These are phyloP conservation scores for Heterodera filipjevi DNA, from an alignment of 2,888 invertebrate species.

Conservation along the genomic window DNA sequence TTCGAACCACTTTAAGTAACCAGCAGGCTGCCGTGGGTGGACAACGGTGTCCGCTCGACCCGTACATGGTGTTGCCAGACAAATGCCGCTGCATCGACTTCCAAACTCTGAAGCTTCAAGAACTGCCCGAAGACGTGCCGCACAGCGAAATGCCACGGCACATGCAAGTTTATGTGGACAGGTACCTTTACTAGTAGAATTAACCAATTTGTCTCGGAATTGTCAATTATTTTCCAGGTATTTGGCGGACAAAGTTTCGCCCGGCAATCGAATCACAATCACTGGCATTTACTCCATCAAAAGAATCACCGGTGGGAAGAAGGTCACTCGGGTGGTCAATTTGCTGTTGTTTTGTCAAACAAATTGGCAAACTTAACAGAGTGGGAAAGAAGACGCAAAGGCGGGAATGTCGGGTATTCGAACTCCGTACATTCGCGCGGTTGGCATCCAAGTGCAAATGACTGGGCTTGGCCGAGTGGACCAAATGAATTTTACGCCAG, in stretches of 20 bases:
- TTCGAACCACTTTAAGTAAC: constrained; percentile 70
- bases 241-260: constrained; percentile 90
- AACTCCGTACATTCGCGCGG: constrained; percentile 88
- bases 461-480: constrained; percentile 64
- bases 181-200: constrained; percentile 68
- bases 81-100: constrained; percentile 96
- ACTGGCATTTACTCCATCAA: constrained; percentile 95
- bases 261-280: constrained; percentile 85
- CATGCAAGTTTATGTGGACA: constrained; percentile 88
- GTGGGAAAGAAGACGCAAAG: constrained; percentile 64
- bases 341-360: not conserved
- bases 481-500: constrained; percentile 53
- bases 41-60: constrained; percentile 92
- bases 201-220: not conserved
- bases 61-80: constrained; percentile 96
- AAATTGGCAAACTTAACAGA: constrained; percentile 20
- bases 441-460: constrained; percentile 86
- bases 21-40: constrained; percentile 81
- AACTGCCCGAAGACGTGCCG: constrained; percentile 88
- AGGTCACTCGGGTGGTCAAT: not conserved
- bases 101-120: constrained; percentile 89
- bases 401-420: constrained; percentile 80
- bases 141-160: constrained; percentile 98
- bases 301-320: constrained; percentile 66
- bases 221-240: constrained; percentile 68